These are phyloP conservation scores for Bujurquina vittata DNA, from an alignment of 2,113 vertebrate genomes.

Conservation along the genomic window DNA sequence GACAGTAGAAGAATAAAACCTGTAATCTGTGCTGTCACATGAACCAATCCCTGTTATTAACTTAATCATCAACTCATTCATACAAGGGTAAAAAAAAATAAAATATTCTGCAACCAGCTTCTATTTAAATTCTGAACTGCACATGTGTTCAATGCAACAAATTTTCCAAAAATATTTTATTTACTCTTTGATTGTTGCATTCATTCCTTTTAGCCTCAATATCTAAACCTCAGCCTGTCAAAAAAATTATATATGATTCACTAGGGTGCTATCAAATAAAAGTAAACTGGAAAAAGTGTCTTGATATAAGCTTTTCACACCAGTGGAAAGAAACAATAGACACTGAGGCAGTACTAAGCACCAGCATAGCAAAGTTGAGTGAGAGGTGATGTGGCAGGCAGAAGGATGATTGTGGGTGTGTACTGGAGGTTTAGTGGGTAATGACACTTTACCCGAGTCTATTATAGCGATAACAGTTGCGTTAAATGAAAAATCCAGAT, in stretches of 20 bases:
- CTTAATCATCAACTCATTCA: not conserved
- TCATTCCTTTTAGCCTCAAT: not conserved
- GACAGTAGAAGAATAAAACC: not conserved
- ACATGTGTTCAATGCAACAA: not conserved
- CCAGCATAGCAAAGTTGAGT: conserved; percentile 16
- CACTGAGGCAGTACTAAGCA: not conserved
- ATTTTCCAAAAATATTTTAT: not conserved
- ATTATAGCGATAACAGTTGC: conserved; percentile 23
- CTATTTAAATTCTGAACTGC: not conserved
- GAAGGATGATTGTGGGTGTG: not conserved
- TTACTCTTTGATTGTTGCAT: not conserved
- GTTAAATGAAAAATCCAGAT: conserved; percentile 15
- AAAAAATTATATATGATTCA: not conserved
- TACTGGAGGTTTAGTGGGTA: not conserved
- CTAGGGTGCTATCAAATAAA: not conserved
- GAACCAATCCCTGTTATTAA: conserved; percentile 3
- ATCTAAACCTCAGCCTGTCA: not conserved
- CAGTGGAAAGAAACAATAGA: not conserved
- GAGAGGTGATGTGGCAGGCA: not conserved
- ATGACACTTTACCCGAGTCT: conserved; percentile 28
- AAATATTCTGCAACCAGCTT: not conserved
- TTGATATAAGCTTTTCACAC: not conserved
- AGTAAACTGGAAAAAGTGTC: not conserved
- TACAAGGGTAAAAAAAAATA: not conserved
- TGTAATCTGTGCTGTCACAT: conserved; percentile 12